phyloP scores from a whole-genome alignment of 2,797 vertebrate genomes.

The Champsocephalus esox region DNA sequence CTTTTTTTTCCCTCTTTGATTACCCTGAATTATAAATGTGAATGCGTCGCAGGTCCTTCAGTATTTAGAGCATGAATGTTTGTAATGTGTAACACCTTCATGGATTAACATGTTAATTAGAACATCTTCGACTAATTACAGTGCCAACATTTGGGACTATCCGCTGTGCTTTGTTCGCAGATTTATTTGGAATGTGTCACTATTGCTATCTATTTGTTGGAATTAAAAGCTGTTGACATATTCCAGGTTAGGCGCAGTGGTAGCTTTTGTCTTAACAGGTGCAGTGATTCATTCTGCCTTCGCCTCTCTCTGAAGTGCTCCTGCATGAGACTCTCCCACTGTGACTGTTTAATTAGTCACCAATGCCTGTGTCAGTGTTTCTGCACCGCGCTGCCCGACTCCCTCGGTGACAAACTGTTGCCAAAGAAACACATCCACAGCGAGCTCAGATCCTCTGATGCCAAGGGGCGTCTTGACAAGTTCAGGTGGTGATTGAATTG shows the following conservation, averaged over 20 bases:
- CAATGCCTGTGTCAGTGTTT: constrained; percentile 72
- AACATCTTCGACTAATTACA: constrained; percentile 38
- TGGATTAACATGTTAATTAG: constrained; percentile 50
- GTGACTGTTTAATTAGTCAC: constrained; percentile 84
- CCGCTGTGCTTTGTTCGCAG: constrained; percentile 64
- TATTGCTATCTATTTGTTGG: constrained; percentile 57
- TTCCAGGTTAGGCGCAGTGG: constrained; percentile 68
- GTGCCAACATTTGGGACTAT: constrained; percentile 56
- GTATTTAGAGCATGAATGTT: background rate
- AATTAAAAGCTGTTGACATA: constrained; percentile 80
- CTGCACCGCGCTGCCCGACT: constrained; percentile 54
- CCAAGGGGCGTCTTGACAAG: constrained; percentile 67
- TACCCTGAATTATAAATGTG: background rate
- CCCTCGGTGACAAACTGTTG: constrained; percentile 77
- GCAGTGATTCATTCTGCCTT: constrained; percentile 71
- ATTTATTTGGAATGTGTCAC: constrained; percentile 71
- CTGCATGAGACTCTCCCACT: constrained; percentile 74
- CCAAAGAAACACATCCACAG: constrained; percentile 73
- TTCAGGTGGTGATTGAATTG: constrained; percentile 78
- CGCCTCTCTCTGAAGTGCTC: constrained; percentile 50
- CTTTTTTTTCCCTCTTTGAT: background rate
- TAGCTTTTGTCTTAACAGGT: constrained; percentile 81
- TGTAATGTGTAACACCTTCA: background rate
- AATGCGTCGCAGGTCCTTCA: background rate
- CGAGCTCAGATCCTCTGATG: constrained; percentile 60